These are phyloP conservation scores for Pogonocherus hispidulus DNA, from an alignment of 2,888 invertebrate species.

Conservation along the genomic window DNA sequence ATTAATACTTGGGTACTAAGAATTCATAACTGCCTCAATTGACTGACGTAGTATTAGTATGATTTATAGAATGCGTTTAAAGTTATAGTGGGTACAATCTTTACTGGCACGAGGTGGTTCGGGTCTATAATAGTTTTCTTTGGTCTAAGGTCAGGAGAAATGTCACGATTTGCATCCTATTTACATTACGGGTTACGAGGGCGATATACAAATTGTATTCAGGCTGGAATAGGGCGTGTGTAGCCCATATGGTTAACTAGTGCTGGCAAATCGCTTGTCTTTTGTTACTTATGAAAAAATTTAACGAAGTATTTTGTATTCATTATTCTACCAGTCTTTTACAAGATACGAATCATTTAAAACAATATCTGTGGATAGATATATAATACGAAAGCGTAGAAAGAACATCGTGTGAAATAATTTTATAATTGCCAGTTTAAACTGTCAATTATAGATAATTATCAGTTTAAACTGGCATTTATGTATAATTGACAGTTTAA, in stretches of 20 bases:
- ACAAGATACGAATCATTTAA: too few species aligned
- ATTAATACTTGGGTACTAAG: conserved; percentile 10
- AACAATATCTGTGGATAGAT: too few species aligned
- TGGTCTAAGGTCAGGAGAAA: conserved; percentile 42
- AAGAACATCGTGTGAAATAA: too few species aligned
- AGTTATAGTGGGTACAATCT: conserved; percentile 32
- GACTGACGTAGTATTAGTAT: conserved; percentile 44
- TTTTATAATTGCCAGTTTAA: too few species aligned
- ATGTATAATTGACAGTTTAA: too few species aligned
- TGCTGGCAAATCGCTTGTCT: background rate
- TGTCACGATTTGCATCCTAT: conserved; percentile 49
- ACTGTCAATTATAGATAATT: too few species aligned
- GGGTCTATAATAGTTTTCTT: conserved; percentile 41
- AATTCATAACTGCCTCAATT: conserved; percentile 29
- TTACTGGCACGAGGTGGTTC: conserved; percentile 37
- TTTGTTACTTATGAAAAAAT: too few species aligned
- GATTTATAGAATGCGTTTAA: conserved; percentile 46
- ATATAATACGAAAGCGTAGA: too few species aligned
- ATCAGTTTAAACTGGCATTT: too few species aligned
- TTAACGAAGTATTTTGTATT: too few species aligned
- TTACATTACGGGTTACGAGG: conserved; percentile 39
- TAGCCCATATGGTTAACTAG: background rate
- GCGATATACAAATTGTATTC: conserved; percentile 10
- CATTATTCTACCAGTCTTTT: too few species aligned
- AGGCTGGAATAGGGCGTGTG: conserved; percentile 20